Conservation (phyloP, 2,113 vertebrate species). For the Oplegnathus fasciatus region DNA sequence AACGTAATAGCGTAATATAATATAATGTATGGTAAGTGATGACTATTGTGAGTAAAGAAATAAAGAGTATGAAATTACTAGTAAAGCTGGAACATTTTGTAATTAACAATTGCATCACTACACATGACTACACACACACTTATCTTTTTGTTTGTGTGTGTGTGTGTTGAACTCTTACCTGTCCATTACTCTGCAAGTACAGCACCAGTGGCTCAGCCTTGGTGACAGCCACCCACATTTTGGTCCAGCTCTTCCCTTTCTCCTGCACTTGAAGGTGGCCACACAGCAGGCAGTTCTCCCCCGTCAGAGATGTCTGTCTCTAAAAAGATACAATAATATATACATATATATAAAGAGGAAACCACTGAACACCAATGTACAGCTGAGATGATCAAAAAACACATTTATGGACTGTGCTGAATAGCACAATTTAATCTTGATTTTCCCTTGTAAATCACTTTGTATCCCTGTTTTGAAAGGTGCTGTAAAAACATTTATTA, state of each 20-base stretch:
- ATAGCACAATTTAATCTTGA: neutral
- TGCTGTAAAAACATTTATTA: neutral
- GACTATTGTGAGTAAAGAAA: neutral
- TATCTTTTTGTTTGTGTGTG: neutral
- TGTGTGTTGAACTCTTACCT: slow-evolving; percentile 82
- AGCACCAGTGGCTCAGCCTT: slow-evolving; percentile 88
- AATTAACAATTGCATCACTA: neutral
- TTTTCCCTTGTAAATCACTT: neutral
- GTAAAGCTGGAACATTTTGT: neutral
- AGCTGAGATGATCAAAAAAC: neutral
- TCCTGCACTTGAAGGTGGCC: slow-evolving; percentile 89
- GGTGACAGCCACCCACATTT: slow-evolving; percentile 88
- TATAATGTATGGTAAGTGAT: too few species aligned
- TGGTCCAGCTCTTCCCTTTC: slow-evolving; percentile 89
- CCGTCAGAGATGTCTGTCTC: slow-evolving; percentile 84
- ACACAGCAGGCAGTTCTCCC: slow-evolving; percentile 87
- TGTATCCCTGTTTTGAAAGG: neutral
- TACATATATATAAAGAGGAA: neutral
- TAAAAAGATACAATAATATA: slow-evolving; percentile 57
- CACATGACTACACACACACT: neutral
- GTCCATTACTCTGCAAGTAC: slow-evolving; percentile 86
- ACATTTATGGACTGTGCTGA: neutral
- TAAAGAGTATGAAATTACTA: neutral
- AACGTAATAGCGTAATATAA: too few species aligned
- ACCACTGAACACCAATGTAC: neutral